Base-by-base conservation (phyloP, 2,888 invertebrate genomes). In the Philhelius pedissequus region DNA sequence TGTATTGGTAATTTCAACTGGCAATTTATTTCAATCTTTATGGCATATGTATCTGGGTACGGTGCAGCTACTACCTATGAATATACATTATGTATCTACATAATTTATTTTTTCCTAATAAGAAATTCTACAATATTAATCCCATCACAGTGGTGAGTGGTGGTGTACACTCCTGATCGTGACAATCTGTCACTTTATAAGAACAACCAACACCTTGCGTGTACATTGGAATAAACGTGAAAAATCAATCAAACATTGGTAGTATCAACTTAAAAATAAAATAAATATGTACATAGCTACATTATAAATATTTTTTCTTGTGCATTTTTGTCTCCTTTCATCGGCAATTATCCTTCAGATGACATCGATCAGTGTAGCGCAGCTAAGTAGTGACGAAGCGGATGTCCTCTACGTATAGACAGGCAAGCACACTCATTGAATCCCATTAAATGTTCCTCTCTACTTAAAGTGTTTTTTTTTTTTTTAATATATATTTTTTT, bases 351-450 rank as follows among this genome's bases (percentile, higher is more conserved):
- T 81, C 66, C 76, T 81, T 70, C 56, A 81, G 56, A 81, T 71
- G 71, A 71, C 66, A 81, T 81, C 81, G 81, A 81, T 81, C 77
- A 81, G 66, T 70, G 71, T 32, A 68, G 64, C 77, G 66, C 50
- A 71, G 66, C 32, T 71, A 81, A 77, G 66, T 66, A 77, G 71
- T 71, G 76, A 66, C 52, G 32, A 81, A 81, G 71, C 81, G 81
- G 81, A 81, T 77, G 77, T 77, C 81, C 77, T 81, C 45, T 45
- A 32, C 48, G 56, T 64, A 69, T 56, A 70, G 64, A 45, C 38
- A 75, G 70, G 48, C 69, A 75, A 64, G 56, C 64, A 76, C 70
- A 71, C 71, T 71, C 74, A 77, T 71, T 71, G 81, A 81, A 81
- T 75, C 64, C 80, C 56, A 80, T 81, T 81, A 76, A 81, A 81